Evolutionary conservation across 2,113 vertebrate genomes (phyloP), one percentile per base, ranked within the genome.

Genomic region (Ceyx cyanopectus): DNA sequence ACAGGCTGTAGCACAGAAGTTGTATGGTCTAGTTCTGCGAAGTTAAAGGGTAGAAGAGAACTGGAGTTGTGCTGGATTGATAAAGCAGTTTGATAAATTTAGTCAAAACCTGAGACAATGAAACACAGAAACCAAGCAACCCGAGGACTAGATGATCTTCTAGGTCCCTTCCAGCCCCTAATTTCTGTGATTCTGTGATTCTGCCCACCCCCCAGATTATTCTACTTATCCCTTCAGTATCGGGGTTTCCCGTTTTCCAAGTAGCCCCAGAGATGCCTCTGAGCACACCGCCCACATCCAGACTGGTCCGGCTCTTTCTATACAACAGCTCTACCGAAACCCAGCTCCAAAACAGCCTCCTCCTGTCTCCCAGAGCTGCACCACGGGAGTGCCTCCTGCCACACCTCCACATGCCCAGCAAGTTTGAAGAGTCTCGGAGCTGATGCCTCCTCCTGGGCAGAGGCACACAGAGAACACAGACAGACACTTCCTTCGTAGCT

Each of bases 371-470:
- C 14, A 1, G 18, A 34, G 51, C 6, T 7, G 14, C 40, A 37
- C 21, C 1, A 2, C 0, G 2, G 14, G 27, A 2, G 30, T 19
- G 27, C 32, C 70, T 61, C 66, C n/a, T 51, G 32, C 0, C 0
- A 30, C 23, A 40, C 53, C 23, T 58, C 14, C 0, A 0, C 34
- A 15, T 10, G 21, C 22, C 37, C 63, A 63, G 26, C 12, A 29
- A 43, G 19, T 30, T 27, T 30, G 62, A n/a, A 57, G 26, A 41
- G 16, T 20, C 37, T 27, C 17, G 29, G 37, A 63, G 61, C 34
- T 41, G 61, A 41, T 19, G 37, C 37, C 24, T 63, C 58, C 32
- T 22, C 46, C 45, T 19, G 45, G 10, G 37, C 37, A 37, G 37
- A 10, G 10, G 9, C 37, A 37, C 37, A 37, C 37, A 41, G 26